Evolutionary conservation across 1,140 invertebrate genomes (phyloP).

Genomic region (Parapsyche elsis): DNA sequence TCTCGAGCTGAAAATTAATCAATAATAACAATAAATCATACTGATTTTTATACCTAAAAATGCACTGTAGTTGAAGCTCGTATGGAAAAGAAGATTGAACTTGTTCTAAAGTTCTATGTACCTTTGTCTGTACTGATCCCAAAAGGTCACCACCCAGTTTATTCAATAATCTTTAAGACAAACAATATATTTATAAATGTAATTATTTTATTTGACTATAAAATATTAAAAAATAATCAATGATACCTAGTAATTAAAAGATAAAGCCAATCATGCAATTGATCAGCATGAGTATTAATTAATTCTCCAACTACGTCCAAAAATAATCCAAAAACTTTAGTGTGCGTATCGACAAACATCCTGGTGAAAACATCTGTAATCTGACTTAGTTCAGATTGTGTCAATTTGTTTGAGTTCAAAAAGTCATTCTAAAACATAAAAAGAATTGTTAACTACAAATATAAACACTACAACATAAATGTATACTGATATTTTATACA

Average conservation of each 20-base stretch:
- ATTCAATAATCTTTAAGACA: slow-evolving; percentile 71
- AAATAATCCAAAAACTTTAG: slow-evolving; percentile 94
- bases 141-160: slow-evolving; percentile 92
- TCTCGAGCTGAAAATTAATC: slow-evolving; percentile 23
- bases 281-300: slow-evolving; percentile 84
- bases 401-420: slow-evolving; percentile 64
- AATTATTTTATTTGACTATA: slow-evolving; percentile 78
- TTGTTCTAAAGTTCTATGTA: slow-evolving; percentile 86
- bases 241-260: slow-evolving; percentile 76
- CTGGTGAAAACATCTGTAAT: slow-evolving; percentile 93
- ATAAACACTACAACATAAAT: slow-evolving; percentile 12
- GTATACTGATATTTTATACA: not conserved
- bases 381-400: slow-evolving; percentile 77
- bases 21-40: not conserved
- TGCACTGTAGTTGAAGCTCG: slow-evolving; percentile 70
- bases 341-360: slow-evolving; percentile 98
- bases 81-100: slow-evolving; percentile 80
- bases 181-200: slow-evolving; percentile 1
- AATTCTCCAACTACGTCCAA: slow-evolving; percentile 92
- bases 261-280: slow-evolving; percentile 92
- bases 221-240: slow-evolving; percentile 51
- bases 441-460: slow-evolving; percentile 34
- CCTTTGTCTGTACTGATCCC: slow-evolving; percentile 89
- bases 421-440: slow-evolving; percentile 54
- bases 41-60: slow-evolving; percentile 65